These are phyloP conservation scores for Oasisia sp. DNA, from an alignment of 2,888 invertebrate genomes.

Conservation along the genomic window DNA sequence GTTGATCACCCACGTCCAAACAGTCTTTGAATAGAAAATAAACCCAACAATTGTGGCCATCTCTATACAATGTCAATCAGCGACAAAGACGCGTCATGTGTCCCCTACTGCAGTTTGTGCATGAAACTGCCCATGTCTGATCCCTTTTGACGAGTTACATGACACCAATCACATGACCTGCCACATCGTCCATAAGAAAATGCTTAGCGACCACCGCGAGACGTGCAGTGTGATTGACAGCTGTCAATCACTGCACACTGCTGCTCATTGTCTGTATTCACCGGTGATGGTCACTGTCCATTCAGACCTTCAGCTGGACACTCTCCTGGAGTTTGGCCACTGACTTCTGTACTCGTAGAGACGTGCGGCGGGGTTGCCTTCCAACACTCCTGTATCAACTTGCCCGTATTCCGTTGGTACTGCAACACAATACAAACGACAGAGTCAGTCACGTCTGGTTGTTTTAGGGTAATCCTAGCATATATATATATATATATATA, in stretches of 20 bases:
- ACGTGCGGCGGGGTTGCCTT: constrained; percentile 82
- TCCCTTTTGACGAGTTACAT: neutral
- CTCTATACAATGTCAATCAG: too few relatives aligned
- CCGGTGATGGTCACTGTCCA: neutral
- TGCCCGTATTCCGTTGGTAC: constrained; percentile 59
- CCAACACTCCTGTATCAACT: constrained; percentile 68
- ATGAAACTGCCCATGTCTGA: neutral
- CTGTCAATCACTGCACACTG: neutral
- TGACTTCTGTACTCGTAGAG: constrained; percentile 92
- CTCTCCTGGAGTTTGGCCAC: constrained; percentile 74
- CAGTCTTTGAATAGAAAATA: too few relatives aligned
- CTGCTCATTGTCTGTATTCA: neutral
- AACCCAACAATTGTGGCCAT: too few relatives aligned
- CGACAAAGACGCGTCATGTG: neutral
- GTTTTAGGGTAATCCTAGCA: too few relatives aligned
- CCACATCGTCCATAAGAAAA: neutral
- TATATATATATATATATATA: too few relatives aligned
- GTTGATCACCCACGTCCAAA: too few relatives aligned
- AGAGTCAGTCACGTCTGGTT: neutral
- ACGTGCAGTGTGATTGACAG: neutral
- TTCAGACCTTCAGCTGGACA: constrained; percentile 7
- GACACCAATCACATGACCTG: neutral
- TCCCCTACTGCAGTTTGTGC: neutral
- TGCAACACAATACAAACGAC: constrained; percentile 57
- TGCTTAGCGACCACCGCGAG: neutral